These are phyloP conservation scores for Bugulina stolonifera DNA, from an alignment of 2,888 invertebrate genomes.

Conservation along the genomic window DNA sequence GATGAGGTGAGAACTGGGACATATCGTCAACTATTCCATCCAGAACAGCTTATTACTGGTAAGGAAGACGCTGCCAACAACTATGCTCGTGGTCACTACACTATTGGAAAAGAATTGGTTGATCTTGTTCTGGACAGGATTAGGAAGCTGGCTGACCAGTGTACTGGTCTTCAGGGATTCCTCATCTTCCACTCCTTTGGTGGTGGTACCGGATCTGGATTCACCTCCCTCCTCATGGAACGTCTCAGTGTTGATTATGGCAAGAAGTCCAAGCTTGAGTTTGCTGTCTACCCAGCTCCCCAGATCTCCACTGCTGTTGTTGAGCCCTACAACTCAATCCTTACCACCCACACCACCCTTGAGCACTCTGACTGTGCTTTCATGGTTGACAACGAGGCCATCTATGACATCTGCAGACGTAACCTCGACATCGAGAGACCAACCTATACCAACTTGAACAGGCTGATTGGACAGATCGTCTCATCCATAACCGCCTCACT, in stretches of 20 bases:
- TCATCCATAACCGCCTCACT: conserved; percentile 54
- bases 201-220: conserved; percentile 83
- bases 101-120: conserved; percentile 76
- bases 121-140: conserved; percentile 68
- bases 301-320: conserved; percentile 87
- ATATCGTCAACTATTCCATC: conserved; percentile 92
- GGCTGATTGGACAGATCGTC: conserved; percentile 82
- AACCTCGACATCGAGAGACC: conserved; percentile 78
- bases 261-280: conserved; percentile 81
- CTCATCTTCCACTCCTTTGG: conserved; percentile 82
- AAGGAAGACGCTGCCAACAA: conserved; percentile 97
- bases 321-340: too few species aligned
- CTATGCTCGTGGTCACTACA: conserved; percentile 95
- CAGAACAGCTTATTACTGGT: conserved; percentile 91
- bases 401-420: conserved; percentile 79
- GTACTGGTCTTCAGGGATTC: conserved; percentile 71
- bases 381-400: conserved; percentile 90
- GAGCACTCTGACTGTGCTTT: conserved; percentile 95
- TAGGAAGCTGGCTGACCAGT: conserved; percentile 69
- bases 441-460: conserved; percentile 81
- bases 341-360: too few species aligned
- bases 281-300: conserved; percentile 85
- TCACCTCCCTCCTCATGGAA: conserved; percentile 81
- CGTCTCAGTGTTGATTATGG: conserved; percentile 74
- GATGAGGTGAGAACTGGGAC: conserved; percentile 55